Evolutionary conservation across 1,140 invertebrate genomes (phyloP), one percentile per base, ranked within the genome.

Genomic region (Trigoniulus corallinus): DNA sequence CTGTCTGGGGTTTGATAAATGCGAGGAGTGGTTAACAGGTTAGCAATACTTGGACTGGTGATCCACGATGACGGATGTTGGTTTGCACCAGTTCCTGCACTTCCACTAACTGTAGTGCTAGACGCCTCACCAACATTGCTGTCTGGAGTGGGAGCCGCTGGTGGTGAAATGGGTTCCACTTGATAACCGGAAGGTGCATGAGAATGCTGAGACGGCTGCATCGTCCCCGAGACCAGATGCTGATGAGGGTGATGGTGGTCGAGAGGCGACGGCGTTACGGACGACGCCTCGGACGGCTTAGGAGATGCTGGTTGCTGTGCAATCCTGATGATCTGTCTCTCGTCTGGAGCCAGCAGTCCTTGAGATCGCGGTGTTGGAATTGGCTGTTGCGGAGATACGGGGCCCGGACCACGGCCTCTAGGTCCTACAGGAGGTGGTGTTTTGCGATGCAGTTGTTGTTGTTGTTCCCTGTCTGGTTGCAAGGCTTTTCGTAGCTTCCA

Each of bases 251-350:
- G 29, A 34, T 34, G 29, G 73, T 18, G 68, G 65, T 10, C 71
- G 69, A 42, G 71, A 69, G 24, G 70, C n/a, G n/a, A n/a, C 53
- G 48, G 27, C 40, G 10, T 41, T 56, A 24, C 40, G 49, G 15
- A 47, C 51, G 52, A 27, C 52, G 57, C 44, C 23, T 52, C 46
- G n/a, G 23, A 12, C 12, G 40, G 3, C 52, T 50, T 54, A 15
- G 52, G 47, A 21, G 53, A 48, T 22, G 53, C 54, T 10, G 53
- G 53, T n/a, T n/a, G n/a, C 50, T 22, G 43, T 4, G 77, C 77
- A 51, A 83, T 80, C 3, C 81, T 69, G 26, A 84, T 83, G 41
- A 83, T 82, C 57, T 82, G 80, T 37, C 80, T 69, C 60, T 84
- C 82, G 57, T 83, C 81, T 27, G 61, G 59, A 23, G 34, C 41